Conservation (phyloP, 2,113 vertebrate species). For the Climacteris rufus region DNA sequence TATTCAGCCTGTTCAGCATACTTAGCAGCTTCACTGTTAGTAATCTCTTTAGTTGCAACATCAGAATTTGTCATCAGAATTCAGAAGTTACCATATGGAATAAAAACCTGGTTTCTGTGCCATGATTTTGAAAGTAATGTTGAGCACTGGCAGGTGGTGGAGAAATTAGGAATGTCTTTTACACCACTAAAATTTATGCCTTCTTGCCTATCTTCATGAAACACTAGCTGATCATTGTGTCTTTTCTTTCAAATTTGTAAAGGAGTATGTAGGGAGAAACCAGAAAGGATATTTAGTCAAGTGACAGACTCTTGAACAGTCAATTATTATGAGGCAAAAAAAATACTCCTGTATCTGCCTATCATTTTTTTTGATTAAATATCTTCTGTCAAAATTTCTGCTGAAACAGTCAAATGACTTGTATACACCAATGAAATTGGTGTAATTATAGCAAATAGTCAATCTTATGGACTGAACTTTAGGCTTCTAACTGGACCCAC, state of each 20-base stretch:
- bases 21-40: not conserved
- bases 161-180: not conserved
- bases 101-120: not conserved
- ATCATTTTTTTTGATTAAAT: not conserved
- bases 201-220: not conserved
- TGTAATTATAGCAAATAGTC: not conserved
- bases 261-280: not conserved
- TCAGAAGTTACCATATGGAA: not conserved
- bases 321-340: not conserved
- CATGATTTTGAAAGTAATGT: not conserved
- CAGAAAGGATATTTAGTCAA: constrained; percentile 5
- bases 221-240: not conserved
- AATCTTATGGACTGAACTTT: not conserved
- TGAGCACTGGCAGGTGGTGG: not conserved
- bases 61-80: not conserved
- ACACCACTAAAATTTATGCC: not conserved
- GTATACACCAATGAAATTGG: not conserved
- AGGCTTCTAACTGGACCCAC: not conserved
- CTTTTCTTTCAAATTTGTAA: not conserved
- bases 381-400: not conserved
- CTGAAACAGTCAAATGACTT: not conserved
- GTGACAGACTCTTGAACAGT: not conserved
- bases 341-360: not conserved
- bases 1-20: not conserved
- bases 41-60: not conserved